phyloP scores from a whole-genome alignment of 1,140 invertebrate species.

The Onthophagus taurus region DNA sequence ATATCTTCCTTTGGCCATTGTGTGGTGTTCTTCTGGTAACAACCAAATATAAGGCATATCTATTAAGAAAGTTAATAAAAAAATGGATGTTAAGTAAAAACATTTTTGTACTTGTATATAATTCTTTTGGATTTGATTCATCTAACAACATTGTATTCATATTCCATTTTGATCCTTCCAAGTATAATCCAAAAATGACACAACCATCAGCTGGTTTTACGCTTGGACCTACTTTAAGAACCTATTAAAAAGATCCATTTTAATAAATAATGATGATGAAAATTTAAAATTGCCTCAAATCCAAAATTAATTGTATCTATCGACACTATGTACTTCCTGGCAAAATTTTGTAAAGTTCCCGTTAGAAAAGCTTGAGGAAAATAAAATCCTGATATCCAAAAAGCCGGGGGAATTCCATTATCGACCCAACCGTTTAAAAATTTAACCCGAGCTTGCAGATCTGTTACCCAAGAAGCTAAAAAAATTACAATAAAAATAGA shows the following conservation, averaged over 20 bases:
- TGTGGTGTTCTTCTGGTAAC: constrained; percentile 47
- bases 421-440: constrained; percentile 61
- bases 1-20: constrained; percentile 43
- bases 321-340: constrained; percentile 62
- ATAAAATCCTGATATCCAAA: constrained; percentile 82
- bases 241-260: constrained; percentile 29
- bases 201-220: constrained; percentile 55
- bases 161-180: constrained; percentile 68
- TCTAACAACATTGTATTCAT: constrained; percentile 37
- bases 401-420: constrained; percentile 57
- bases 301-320: constrained; percentile 68
- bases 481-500: neutral
- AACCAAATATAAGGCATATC: constrained; percentile 56
- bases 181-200: constrained; percentile 59
- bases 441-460: constrained; percentile 47
- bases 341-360: constrained; percentile 73
- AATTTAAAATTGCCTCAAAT: constrained; percentile 48
- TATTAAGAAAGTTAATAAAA: constrained; percentile 21
- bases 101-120: constrained; percentile 43
- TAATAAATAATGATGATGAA: neutral
- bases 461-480: constrained; percentile 52
- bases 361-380: constrained; percentile 81
- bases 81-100: neutral
- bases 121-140: constrained; percentile 53
- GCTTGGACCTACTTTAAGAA: constrained; percentile 39